phyloP scores from a whole-genome alignment of 2,888 invertebrate species.

The Meiosimyza platycephala region DNA sequence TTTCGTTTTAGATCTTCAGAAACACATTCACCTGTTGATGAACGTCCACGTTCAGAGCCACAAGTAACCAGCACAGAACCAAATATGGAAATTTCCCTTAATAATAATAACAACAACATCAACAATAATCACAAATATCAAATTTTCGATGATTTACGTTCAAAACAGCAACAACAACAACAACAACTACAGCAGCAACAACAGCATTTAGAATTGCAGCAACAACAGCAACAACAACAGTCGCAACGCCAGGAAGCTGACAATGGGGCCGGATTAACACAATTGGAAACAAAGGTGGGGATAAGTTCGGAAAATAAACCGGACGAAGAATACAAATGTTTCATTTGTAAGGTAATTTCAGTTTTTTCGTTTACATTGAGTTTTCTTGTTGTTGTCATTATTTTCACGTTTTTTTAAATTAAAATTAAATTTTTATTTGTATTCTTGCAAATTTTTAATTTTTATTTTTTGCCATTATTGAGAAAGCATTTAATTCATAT shows the following conservation, averaged over 20 bases:
- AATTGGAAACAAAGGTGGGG: slow-evolving; percentile 67
- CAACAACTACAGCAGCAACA: slow-evolving; percentile 34
- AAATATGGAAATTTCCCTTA: slow-evolving; percentile 58
- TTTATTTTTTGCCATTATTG: slow-evolving; percentile 18
- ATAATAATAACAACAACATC: slow-evolving; percentile 64
- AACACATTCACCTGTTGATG: slow-evolving; percentile 60
- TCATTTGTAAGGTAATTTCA: slow-evolving; percentile 78
- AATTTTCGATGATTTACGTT: slow-evolving; percentile 61
- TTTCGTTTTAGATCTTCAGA: slow-evolving; percentile 53
- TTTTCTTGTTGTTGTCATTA: slow-evolving; percentile 46
- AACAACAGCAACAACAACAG: slow-evolving; percentile 24
- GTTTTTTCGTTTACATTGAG: slow-evolving; percentile 58
- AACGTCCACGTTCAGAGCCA: slow-evolving; percentile 64
- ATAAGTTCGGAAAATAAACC: slow-evolving; percentile 67
- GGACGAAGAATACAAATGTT: slow-evolving; percentile 75
- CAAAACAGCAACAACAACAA: slow-evolving; percentile 28
- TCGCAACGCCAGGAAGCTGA: slow-evolving; percentile 17
- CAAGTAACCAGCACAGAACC: slow-evolving; percentile 66
- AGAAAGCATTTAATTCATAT: neutral
- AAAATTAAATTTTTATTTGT: neutral
- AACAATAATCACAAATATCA: slow-evolving; percentile 57
- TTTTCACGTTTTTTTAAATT: slow-evolving; percentile 30
- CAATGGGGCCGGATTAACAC: slow-evolving; percentile 59
- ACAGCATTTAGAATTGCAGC: slow-evolving; percentile 36
- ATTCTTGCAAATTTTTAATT: neutral